Percentiles rank a stretch among this genome's conserved stretches.
These are phyloP conservation scores for Hypocryptadius cinnamomeus DNA, from an alignment of 2,113 vertebrate genomes.

Conservation along the genomic window DNA sequence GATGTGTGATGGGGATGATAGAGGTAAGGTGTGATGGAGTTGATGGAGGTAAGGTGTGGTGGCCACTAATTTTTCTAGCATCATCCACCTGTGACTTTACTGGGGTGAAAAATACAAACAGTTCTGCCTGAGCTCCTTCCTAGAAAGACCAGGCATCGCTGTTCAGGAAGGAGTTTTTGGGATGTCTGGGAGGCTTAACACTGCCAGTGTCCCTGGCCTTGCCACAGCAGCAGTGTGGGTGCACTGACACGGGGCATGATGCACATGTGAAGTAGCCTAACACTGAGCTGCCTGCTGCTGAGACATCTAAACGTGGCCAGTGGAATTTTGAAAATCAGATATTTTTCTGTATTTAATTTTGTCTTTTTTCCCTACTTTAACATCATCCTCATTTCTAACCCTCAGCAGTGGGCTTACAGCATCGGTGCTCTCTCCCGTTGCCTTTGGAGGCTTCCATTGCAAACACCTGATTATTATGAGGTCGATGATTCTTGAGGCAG, in stretches of 20 bases:
- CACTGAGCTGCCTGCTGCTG: background rate
- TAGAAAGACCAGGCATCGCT: fast-evolving
- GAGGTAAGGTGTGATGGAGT: background rate
- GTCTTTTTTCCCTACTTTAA: background rate
- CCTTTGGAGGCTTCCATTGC: background rate
- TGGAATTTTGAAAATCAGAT: background rate
- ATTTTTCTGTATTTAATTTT: background rate
- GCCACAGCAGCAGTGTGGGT: background rate
- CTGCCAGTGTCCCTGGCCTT: background rate
- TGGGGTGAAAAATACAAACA: background rate
- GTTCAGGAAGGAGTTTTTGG: background rate
- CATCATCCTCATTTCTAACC: background rate
- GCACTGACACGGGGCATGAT: background rate
- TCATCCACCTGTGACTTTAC: background rate
- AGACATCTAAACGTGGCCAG: background rate
- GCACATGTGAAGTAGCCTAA: background rate
- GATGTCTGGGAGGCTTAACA: background rate
- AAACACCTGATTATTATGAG: background rate
- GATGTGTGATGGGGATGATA: background rate
- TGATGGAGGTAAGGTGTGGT: background rate
- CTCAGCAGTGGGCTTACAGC: background rate
- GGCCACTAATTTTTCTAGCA: background rate
- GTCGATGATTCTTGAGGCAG: background rate
- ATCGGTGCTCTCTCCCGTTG: background rate
- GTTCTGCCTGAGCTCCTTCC: background rate